A percentile compares a stretch with the other conserved stretches of the same genome.
phyloP scores from a whole-genome alignment of 2,888 invertebrate genomes.

The Linnaemya vulpina region DNA sequence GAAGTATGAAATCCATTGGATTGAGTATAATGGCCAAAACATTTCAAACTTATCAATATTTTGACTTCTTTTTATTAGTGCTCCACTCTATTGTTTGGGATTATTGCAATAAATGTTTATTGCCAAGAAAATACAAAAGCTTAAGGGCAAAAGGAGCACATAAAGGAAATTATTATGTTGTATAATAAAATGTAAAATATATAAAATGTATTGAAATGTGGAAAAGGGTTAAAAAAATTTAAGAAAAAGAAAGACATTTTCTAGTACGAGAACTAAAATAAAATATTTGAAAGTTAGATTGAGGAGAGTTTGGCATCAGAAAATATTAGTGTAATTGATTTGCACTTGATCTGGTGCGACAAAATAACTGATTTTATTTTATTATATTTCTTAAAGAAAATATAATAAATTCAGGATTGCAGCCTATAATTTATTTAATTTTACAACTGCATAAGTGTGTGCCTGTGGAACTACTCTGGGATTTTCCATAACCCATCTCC shows the following conservation, averaged over 20 bases:
- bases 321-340: too few relatives aligned
- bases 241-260: not conserved
- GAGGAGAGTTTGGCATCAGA: too few relatives aligned
- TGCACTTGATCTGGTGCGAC: too few relatives aligned
- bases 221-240: constrained; percentile 58
- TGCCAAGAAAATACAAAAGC: constrained; percentile 36
- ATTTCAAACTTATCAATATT: constrained; percentile 80
- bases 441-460: too few relatives aligned
- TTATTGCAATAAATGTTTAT: constrained; percentile 67
- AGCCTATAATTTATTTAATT: too few relatives aligned
- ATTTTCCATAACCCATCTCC: too few relatives aligned
- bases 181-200: constrained; percentile 38
- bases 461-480: too few relatives aligned
- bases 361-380: too few relatives aligned
- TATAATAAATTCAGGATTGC: too few relatives aligned
- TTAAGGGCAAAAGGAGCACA: constrained; percentile 46
- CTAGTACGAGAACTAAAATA: not conserved
- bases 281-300: not conserved
- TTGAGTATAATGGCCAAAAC: constrained; percentile 64
- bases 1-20: constrained; percentile 56
- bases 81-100: constrained; percentile 66
- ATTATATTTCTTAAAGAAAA: too few relatives aligned
- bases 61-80: constrained; percentile 74
- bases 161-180: constrained; percentile 69
- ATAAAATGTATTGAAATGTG: constrained; percentile 31